Conservation (phyloP, 2,888 invertebrate genomes). For the Torymus auratus region DNA sequence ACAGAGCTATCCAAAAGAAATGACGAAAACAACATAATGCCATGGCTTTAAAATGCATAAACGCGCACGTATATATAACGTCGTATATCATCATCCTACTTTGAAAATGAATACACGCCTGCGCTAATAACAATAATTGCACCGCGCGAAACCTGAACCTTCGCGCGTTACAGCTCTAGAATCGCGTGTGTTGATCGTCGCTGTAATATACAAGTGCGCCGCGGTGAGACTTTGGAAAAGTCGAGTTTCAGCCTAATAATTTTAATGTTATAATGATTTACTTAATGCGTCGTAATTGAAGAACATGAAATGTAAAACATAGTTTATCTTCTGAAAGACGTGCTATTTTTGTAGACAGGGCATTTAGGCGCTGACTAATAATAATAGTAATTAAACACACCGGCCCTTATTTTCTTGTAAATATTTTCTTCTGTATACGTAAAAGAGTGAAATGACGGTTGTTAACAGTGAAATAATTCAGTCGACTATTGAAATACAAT, state of each 20-base stretch:
- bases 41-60: background rate
- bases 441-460: too few species aligned
- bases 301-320: too few species aligned
- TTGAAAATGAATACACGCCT: constrained; percentile 18
- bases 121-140: constrained; percentile 24
- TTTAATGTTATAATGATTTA: background rate
- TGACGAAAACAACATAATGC: constrained; percentile 29
- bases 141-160: constrained; percentile 4
- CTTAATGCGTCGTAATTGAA: too few species aligned
- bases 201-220: background rate
- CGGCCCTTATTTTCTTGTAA: too few species aligned
- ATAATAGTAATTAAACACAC: constrained; percentile 29
- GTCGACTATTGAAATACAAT: too few species aligned
- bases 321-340: too few species aligned
- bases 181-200: constrained; percentile 11
- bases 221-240: background rate
- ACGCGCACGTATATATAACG: background rate
- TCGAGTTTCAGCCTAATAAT: background rate
- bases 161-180: background rate
- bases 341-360: too few species aligned
- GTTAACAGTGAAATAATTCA: too few species aligned
- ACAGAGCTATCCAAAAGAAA: background rate
- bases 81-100: constrained; percentile 20
- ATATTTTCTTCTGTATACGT: too few species aligned
- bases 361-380: background rate